Base-by-base conservation (phyloP, 2,797 vertebrate genomes). In the Kryptopterus vitreolus region DNA sequence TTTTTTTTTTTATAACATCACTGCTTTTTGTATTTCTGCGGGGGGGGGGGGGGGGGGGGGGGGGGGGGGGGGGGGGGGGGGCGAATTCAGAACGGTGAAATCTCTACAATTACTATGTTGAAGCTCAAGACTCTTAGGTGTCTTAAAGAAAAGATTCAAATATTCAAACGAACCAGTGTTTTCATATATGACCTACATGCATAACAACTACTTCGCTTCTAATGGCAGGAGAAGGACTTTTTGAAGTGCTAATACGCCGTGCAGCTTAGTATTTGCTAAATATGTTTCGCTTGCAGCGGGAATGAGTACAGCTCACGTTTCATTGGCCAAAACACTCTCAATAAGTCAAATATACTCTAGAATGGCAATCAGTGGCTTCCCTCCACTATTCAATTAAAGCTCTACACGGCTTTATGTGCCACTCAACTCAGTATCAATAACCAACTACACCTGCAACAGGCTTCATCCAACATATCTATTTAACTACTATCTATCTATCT, bases 331-430 rank as follows among this genome's bases (percentile, higher is more conserved):
- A 93, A 90, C 91, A 82, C 80, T 82, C 87, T 96, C 94, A 96
- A 96, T 95, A 93, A 95, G 85, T 88, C 87, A 90, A 88, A 81
- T 93, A 85, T 88, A 93, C 94, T 94, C 92, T 90, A 92, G 90
- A 94, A 96, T 97, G 95, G 97, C 95, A 95, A 43, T 94, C 92
- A 89, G 93, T 92, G 89, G 96, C 96, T 98, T 97, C 95, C 95
- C 75, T 82, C 88, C 87, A 89, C 91, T 90, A 95, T 80, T 86
- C 78, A 80, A 12, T 33, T 53, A 70, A 20, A 71, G 69, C 50
- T 53, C 18, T 53, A 48, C 18, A 38, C 26, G n/a, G 65, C n/a
- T 68, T 24, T 24, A 20, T 1, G 4, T 38, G 62, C 33, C 38
- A 12, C 31, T 48, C 29, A 0, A n/a, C 43, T 53, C 48, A 18